Evolutionary conservation across 2,888 invertebrate species (phyloP).

Genomic region (Lydus trimaculatus): DNA sequence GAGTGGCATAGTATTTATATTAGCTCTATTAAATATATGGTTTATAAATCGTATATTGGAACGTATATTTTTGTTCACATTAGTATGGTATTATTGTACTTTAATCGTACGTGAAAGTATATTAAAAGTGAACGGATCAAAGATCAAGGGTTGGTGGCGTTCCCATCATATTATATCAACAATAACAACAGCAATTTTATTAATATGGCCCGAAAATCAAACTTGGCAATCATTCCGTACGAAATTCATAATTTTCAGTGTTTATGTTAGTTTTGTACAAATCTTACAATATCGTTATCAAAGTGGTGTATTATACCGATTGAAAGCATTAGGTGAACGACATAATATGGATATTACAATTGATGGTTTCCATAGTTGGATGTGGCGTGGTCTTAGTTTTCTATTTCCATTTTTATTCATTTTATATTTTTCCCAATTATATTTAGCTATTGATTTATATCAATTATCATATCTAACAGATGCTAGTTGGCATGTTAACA

Average conservation of each 20-base stretch:
- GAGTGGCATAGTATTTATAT: constrained; percentile 84
- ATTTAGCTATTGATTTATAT: constrained; percentile 91
- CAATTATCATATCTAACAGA: constrained; percentile 76
- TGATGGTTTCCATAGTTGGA: constrained; percentile 99
- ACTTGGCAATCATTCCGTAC: constrained; percentile 88
- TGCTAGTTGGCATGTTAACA: constrained; percentile 93
- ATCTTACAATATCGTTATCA: constrained; percentile 72
- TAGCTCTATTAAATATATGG: constrained; percentile 76
- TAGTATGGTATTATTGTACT: constrained; percentile 99
- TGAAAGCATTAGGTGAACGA: constrained; percentile 91
- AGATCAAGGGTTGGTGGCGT: constrained; percentile 98
- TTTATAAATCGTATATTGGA: constrained; percentile 74
- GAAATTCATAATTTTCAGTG: constrained; percentile 93
- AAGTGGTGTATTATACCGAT: constrained; percentile 69
- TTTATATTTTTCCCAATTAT: constrained; percentile 94
- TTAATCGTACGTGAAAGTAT: constrained; percentile 98
- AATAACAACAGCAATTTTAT: constrained; percentile 87
- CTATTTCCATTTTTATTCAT: constrained; percentile 93
- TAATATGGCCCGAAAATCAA: constrained; percentile 95
- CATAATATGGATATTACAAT: constrained; percentile 99
- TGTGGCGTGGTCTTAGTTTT: constrained; percentile 98
- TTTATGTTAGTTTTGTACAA: constrained; percentile 81
- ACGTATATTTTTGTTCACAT: constrained; percentile 85
- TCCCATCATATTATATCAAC: constrained; percentile 97
- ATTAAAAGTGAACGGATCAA: constrained; percentile 95